Conservation (phyloP, 2,113 vertebrate genomes). For the Dasyornis broadbenti region DNA sequence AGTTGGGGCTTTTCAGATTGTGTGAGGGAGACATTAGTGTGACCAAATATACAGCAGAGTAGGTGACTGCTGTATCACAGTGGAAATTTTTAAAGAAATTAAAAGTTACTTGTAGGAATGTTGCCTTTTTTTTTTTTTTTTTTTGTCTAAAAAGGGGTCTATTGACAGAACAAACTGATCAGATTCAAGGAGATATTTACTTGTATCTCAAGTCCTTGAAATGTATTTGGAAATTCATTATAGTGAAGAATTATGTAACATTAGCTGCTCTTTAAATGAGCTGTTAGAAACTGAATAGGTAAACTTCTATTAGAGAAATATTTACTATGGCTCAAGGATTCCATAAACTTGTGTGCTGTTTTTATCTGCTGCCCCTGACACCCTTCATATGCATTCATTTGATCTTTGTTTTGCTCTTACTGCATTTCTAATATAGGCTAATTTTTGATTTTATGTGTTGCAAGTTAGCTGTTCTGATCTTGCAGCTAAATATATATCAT, state of each 20-base stretch:
- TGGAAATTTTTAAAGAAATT: neutral
- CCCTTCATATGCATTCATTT: neutral
- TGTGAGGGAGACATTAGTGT: neutral
- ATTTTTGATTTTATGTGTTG: neutral
- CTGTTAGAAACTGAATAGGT: neutral
- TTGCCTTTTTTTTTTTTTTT: neutral
- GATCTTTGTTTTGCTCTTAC: neutral
- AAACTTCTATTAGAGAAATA: neutral
- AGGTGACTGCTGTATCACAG: neutral
- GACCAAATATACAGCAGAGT: neutral
- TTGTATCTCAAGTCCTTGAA: neutral
- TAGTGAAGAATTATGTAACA: neutral
- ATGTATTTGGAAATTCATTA: neutral
- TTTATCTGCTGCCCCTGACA: neutral
- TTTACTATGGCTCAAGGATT: neutral
- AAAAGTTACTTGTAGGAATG: neutral
- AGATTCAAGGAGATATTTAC: neutral
- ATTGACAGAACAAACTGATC: neutral
- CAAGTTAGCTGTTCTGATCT: neutral
- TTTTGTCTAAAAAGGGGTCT: neutral
- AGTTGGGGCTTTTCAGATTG: neutral
- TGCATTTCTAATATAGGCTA: neutral
- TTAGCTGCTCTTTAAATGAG: neutral
- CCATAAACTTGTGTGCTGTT: neutral
- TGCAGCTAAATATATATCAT: neutral